A percentile compares a stretch with the other conserved stretches of the same genome.
phyloP scores from a whole-genome alignment of 2,113 vertebrate species.

The Poeciliopsis turrubarensis region DNA sequence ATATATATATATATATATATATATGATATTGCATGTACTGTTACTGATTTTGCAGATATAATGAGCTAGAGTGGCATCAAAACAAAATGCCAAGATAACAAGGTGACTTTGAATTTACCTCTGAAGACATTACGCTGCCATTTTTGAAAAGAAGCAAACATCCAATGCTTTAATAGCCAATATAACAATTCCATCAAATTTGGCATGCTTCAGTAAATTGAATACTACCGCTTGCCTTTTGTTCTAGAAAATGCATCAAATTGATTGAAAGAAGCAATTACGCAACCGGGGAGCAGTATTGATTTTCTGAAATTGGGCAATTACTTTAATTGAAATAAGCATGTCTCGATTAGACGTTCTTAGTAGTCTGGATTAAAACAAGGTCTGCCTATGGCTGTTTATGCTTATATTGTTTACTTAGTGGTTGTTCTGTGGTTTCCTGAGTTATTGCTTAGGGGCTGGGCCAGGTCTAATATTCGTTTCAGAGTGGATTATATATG shows the following conservation, averaged over 20 bases:
- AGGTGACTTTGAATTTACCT: slow-evolving; percentile 77
- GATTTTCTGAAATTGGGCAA: slow-evolving; percentile 78
- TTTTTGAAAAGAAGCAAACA: slow-evolving; percentile 71
- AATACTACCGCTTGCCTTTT: slow-evolving; percentile 76
- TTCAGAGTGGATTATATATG: no score
- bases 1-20: slow-evolving; percentile 48
- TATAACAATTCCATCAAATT: slow-evolving; percentile 78
- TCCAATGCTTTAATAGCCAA: slow-evolving; percentile 76
- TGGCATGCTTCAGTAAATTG: slow-evolving; percentile 77
- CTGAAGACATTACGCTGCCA: slow-evolving; percentile 64
- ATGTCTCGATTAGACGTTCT: slow-evolving; percentile 69
- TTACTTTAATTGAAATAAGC: slow-evolving; percentile 79
- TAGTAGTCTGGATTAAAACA: slow-evolving; percentile 53
- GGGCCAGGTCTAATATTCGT: background rate
- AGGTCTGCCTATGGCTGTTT: slow-evolving; percentile 20
- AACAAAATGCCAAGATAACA: slow-evolving; percentile 73
- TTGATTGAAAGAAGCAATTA: slow-evolving; percentile 81
- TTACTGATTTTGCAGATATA: slow-evolving; percentile 61
- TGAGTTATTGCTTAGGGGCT: background rate
- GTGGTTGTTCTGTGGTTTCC: slow-evolving; percentile 41
- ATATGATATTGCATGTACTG: slow-evolving; percentile 59
- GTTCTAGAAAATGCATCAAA: slow-evolving; percentile 79
- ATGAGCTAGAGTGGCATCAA: slow-evolving; percentile 67
- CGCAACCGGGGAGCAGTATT: slow-evolving; percentile 70
- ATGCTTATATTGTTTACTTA: slow-evolving; percentile 36